These are phyloP conservation scores for Hemistola chrysoprasaria DNA, from an alignment of 2,888 invertebrate genomes.

Conservation along the genomic window DNA sequence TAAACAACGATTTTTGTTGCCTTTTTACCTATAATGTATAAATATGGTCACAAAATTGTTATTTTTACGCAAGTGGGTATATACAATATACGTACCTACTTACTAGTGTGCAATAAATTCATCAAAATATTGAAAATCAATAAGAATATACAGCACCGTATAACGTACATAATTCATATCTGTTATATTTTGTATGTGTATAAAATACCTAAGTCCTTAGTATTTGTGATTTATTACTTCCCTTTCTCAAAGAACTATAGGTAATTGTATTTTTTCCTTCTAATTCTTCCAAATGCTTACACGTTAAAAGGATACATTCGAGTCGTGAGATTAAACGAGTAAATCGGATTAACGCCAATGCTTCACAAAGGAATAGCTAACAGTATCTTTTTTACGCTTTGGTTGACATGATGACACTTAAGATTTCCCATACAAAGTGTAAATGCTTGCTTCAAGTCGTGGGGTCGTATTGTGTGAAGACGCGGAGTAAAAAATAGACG, in stretches of 20 bases:
- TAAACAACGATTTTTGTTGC: no score
- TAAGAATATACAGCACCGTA: no score
- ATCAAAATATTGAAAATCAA: no score
- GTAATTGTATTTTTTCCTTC: constrained; percentile 10
- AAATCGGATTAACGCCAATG: constrained; percentile 62
- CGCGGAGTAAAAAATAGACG: no score
- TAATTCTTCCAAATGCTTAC: constrained; percentile 13
- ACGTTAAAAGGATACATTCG: constrained; percentile 19
- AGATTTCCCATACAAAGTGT: constrained; percentile 28
- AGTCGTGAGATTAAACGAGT: constrained; percentile 52
- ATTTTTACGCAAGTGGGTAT: no score
- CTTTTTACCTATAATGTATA: no score
- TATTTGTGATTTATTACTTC: constrained; percentile 3
- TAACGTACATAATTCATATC: no score
- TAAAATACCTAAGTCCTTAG: not conserved
- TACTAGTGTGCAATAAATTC: no score
- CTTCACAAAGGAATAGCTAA: constrained; percentile 42
- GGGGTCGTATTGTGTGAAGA: constrained; percentile 27
- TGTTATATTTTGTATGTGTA: no score
- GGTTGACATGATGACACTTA: constrained; percentile 32
- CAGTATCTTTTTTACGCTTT: constrained; percentile 27
- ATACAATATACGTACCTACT: no score
- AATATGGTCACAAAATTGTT: no score
- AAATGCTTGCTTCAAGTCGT: constrained; percentile 8
- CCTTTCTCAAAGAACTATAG: constrained; percentile 1